These are phyloP conservation scores for Eupithecia abbreviata DNA, from an alignment of 2,888 invertebrate genomes.

Conservation along the genomic window DNA sequence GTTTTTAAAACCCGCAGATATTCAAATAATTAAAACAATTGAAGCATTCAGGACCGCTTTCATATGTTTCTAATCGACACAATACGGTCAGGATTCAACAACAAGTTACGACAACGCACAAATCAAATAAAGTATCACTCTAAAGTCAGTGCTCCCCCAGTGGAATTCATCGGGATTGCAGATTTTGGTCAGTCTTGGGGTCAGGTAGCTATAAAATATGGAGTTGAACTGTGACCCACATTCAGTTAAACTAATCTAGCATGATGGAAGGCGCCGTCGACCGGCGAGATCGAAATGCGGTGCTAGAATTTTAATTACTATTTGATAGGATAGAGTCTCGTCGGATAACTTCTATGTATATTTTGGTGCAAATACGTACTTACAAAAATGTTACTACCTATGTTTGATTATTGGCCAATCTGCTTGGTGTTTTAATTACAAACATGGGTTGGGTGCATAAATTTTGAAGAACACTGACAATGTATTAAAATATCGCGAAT, in stretches of 20 bases:
- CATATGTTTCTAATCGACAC: background rate
- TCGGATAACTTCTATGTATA: conserved; percentile 21
- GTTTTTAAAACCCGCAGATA: background rate
- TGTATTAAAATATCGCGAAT: background rate
- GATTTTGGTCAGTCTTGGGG: background rate
- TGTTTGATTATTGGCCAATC: background rate
- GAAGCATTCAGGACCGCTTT: background rate
- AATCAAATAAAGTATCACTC: background rate
- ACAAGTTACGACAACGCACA: background rate
- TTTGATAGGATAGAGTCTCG: conserved; percentile 51
- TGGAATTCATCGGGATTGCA: conserved; percentile 9
- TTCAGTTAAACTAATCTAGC: conserved; percentile 64
- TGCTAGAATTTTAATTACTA: conserved; percentile 69
- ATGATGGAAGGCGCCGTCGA: conserved; percentile 59
- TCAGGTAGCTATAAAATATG: conserved; percentile 53
- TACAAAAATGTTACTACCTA: background rate
- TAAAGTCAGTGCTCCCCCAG: background rate
- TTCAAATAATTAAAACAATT: background rate
- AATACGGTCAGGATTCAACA: background rate
- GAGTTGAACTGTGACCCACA: conserved; percentile 67
- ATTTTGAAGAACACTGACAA: background rate
- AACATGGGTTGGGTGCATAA: background rate
- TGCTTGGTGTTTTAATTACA: background rate
- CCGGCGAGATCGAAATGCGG: conserved; percentile 61
- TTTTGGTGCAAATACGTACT: background rate